Conservation (phyloP, 1,140 invertebrate genomes). For the Pseudomyrmex cubaensis region DNA sequence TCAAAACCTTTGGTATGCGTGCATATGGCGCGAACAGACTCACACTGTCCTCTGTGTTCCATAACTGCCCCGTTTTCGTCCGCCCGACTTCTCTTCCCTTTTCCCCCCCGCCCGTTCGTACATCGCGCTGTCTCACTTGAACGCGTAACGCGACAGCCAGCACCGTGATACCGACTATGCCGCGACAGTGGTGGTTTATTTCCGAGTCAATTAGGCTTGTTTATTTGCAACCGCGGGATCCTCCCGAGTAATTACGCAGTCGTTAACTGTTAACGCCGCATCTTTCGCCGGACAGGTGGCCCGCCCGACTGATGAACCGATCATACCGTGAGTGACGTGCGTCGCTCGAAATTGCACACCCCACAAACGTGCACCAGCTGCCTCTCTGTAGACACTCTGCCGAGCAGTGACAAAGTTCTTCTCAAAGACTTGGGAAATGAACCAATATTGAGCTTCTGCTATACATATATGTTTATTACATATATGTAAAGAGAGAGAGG, state of each 20-base stretch:
- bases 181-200: conserved; percentile 79
- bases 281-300: conserved; percentile 80
- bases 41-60: conserved; percentile 48
- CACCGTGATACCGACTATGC: conserved; percentile 16
- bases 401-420: not conserved
- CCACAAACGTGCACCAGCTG: conserved; percentile 53
- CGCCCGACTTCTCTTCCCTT: not conserved
- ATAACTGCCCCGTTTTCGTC: conserved; percentile 37
- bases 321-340: conserved; percentile 60
- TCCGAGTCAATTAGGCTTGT: conserved; percentile 84
- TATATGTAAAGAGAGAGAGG: no score
- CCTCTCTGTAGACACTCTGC: conserved; percentile 7
- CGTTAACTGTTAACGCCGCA: conserved; percentile 82
- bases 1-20: conserved; percentile 82
- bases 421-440: conserved; percentile 10
- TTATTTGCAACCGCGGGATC: conserved; percentile 81
- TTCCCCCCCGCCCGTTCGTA: not conserved
- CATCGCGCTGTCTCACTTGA: conserved; percentile 46
- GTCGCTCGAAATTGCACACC: conserved; percentile 59
- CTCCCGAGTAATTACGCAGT: conserved; percentile 82
- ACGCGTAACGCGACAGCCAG: conserved; percentile 62
- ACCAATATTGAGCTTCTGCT: not conserved
- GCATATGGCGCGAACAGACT: conserved; percentile 71
- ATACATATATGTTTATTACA: not conserved
- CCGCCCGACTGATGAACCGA: conserved; percentile 67